Base-by-base conservation (phyloP, 1,140 invertebrate species). In the Drosophila repleta region DNA sequence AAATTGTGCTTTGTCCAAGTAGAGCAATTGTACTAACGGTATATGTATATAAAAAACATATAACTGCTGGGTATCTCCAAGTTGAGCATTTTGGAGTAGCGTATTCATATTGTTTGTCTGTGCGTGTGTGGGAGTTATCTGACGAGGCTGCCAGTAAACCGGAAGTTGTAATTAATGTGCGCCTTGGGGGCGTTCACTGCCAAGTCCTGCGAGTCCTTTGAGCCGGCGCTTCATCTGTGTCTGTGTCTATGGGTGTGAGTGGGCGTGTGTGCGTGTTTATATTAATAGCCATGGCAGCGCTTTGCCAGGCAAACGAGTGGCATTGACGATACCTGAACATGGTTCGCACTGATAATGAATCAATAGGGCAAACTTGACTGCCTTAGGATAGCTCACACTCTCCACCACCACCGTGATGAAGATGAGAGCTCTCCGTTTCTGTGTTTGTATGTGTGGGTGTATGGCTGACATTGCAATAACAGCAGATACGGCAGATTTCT, bases 141-240 rank as follows among this genome's bases (percentile, higher is more conserved):
- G 55, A 55, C 51, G 65, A 63, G 45, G 46, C 72, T 62, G 35
- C 43, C 67, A 68, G 52, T 46, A 51, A 64, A 76, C 79, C 83
- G 75, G 83, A 88, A 83, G 83, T 88, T 76, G 83, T 89, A 87
- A 87, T 87, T 87, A 87, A 87, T 87, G 83, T 65, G 76, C 72
- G 79, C 76, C 76, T 83, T 52, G 74, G 84, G 79, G 82, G 82
- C 81, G 82, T 85, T 69, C 74, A 71, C 63, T 46, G 41, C 52
- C 58, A 58, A 70, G 61, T 75, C 65, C 75, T 82, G 56, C 46
- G 76, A 80, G 48, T 52, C 24, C 43, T 24, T 35, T 35, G 32
- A 35, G 32, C 3, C 32, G 32, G 6, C 29, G 10, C 62, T 45
- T 20, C 37, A 15, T 55, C 1, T 37, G 26, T 26, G 4, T n/a